These are phyloP conservation scores for Leptarthrus brevirostris DNA, from an alignment of 2,888 invertebrate species.

Conservation along the genomic window DNA sequence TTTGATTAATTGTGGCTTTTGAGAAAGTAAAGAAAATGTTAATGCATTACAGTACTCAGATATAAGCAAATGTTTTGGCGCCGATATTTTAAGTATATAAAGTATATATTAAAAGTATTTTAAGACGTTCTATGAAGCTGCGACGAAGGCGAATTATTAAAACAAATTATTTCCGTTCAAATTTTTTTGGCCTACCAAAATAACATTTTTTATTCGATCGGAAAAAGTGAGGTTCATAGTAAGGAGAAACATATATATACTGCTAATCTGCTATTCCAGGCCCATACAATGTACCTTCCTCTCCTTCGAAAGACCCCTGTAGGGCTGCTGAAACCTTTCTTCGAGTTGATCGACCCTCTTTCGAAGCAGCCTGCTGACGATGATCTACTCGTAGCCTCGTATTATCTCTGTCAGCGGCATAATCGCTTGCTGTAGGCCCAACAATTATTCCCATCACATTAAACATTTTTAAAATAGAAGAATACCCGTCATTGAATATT, in stretches of 20 bases:
- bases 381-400: not conserved
- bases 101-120: no score
- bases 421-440: conserved; percentile 39
- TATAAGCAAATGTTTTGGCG: no score
- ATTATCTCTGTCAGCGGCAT: conserved; percentile 14
- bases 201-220: conserved; percentile 12
- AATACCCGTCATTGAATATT: conserved; percentile 26
- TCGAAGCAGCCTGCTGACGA: conserved; percentile 14
- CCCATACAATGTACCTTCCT: conserved; percentile 11
- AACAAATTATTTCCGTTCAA: no score
- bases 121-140: no score
- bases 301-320: conserved; percentile 16
- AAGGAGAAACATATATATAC: not conserved
- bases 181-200: not conserved
- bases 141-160: no score
- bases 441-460: conserved; percentile 25
- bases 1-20: not conserved
- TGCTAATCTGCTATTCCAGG: conserved; percentile 26
- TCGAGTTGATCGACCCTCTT: conserved; percentile 26
- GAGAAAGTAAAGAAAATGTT: no score
- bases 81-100: no score
- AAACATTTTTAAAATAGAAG: conserved; percentile 16
- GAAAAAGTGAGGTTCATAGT: not conserved
- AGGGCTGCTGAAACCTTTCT: conserved; percentile 4
- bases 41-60: no score